Evolutionary conservation across 2,797 vertebrate genomes (phyloP).

Genomic region (Aythya fuligula): DNA sequence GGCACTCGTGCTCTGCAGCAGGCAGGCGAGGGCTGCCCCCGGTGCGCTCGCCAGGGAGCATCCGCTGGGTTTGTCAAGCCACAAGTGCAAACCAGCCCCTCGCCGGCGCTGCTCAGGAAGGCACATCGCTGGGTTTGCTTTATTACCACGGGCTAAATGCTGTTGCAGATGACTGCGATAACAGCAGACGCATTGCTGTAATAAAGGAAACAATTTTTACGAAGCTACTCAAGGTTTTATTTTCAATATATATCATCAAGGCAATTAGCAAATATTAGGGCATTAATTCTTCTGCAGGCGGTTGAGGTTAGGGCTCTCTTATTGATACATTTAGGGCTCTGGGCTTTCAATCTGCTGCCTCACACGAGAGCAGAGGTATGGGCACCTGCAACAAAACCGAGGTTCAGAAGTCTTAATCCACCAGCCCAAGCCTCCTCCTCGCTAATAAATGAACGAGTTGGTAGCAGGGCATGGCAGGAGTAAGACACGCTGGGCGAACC

Average conservation of each 20-base stretch:
- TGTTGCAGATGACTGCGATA: constrained; percentile 14
- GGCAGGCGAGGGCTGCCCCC: not conserved
- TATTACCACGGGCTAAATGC: not conserved
- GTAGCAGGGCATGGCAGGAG: not conserved
- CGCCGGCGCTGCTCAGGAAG: not conserved
- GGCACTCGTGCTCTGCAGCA: not conserved
- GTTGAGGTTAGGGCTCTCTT: not conserved
- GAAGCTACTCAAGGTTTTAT: constrained; percentile 18
- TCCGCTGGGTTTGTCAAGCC: not conserved
- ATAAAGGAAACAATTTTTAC: constrained; percentile 66
- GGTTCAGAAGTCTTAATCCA: not conserved
- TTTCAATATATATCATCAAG: constrained; percentile 45
- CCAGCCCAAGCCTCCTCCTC: not conserved
- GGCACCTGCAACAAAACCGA: not conserved
- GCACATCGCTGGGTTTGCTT: not conserved
- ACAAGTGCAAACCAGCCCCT: not conserved
- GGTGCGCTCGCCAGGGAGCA: fast-evolving
- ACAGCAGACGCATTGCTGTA: constrained; percentile 49
- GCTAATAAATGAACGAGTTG: fast-evolving
- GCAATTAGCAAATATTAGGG: constrained; percentile 65
- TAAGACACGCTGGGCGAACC: fast-evolving
- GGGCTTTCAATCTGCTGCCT: not conserved
- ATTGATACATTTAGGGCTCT: not conserved
- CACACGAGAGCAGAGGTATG: not conserved
- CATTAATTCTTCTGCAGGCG: constrained; percentile 9